Evolutionary conservation across 2,888 invertebrate genomes (phyloP).

Genomic region (Blera fallax): DNA sequence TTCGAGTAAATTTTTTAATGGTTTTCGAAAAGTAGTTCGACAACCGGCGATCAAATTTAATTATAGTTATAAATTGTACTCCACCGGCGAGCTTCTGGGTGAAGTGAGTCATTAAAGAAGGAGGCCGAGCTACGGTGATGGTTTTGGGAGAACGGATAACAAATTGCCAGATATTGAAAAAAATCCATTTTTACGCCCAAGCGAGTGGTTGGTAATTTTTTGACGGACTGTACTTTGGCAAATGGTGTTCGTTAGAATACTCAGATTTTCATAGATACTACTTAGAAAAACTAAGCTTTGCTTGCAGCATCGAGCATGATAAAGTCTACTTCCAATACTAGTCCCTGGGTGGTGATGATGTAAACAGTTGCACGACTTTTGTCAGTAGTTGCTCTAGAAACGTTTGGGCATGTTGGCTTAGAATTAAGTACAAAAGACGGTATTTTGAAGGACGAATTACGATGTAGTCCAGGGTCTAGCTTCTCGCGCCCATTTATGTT

Average conservation of each 20-base stretch:
- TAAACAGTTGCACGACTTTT: too few relatives aligned
- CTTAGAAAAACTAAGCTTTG: too few relatives aligned
- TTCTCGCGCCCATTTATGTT: too few relatives aligned
- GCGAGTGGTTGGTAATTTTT: slow-evolving; percentile 14
- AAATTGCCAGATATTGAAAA: slow-evolving; percentile 34
- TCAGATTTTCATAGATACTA: too few relatives aligned
- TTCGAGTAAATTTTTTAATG: slow-evolving; percentile 60
- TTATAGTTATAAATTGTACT: slow-evolving; percentile 61
- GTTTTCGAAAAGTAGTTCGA: slow-evolving; percentile 65
- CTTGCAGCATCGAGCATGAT: too few relatives aligned
- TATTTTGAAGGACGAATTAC: too few relatives aligned
- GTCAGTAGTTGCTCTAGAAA: too few relatives aligned
- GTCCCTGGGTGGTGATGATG: too few relatives aligned
- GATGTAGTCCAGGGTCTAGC: too few relatives aligned
- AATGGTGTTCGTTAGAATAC: not conserved
- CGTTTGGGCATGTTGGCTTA: too few relatives aligned
- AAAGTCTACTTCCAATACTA: too few relatives aligned
- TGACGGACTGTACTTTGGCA: not conserved
- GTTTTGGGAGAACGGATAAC: slow-evolving; percentile 9
- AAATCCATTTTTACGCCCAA: slow-evolving; percentile 1
- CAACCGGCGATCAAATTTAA: slow-evolving; percentile 68
- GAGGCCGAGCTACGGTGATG: slow-evolving; percentile 30
- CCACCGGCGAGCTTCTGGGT: not conserved
- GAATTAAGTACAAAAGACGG: too few relatives aligned
- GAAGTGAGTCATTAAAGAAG: slow-evolving; percentile 52